These are phyloP conservation scores for Halcyon malimbica DNA, from an alignment of 2,113 vertebrate genomes.

Conservation along the genomic window DNA sequence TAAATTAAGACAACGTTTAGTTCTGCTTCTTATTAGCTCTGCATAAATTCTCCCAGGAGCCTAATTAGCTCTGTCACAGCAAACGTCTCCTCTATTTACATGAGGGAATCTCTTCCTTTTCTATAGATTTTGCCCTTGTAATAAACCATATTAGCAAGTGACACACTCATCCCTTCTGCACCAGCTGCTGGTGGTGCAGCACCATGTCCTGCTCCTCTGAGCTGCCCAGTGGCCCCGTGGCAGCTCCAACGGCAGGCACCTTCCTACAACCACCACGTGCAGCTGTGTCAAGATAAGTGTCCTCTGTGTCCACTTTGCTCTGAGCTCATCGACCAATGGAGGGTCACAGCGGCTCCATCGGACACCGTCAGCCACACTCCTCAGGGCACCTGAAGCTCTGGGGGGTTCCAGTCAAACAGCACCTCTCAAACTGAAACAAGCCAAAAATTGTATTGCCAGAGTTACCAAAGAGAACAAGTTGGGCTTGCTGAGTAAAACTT, in stretches of 20 bases:
- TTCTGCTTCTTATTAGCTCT: constrained; percentile 72
- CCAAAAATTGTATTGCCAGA: not conserved
- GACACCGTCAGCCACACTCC: rapidly evolving
- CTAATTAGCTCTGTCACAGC: constrained; percentile 75
- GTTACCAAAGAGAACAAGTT: not conserved
- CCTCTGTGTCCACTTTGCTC: rapidly evolving
- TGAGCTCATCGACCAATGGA: rapidly evolving
- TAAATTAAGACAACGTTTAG: constrained; percentile 77
- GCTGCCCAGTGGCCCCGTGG: not conserved
- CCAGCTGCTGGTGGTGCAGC: rapidly evolving
- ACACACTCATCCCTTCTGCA: not conserved
- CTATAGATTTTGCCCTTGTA: not conserved
- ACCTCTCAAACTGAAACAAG: no score
- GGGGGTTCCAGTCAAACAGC: not conserved
- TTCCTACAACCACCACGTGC: not conserved
- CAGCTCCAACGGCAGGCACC: not conserved
- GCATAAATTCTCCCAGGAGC: constrained; percentile 75
- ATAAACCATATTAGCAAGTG: not conserved
- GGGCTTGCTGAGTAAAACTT: not conserved
- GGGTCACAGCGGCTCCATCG: no score
- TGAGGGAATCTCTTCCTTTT: not conserved
- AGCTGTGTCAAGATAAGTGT: rapidly evolving
- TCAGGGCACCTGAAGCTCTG: not conserved
- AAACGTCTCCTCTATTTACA: constrained; percentile 46
- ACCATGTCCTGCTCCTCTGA: no score